Evolutionary conservation across 2,888 invertebrate species (phyloP).

Genomic region (Metopia argyrocephala): DNA sequence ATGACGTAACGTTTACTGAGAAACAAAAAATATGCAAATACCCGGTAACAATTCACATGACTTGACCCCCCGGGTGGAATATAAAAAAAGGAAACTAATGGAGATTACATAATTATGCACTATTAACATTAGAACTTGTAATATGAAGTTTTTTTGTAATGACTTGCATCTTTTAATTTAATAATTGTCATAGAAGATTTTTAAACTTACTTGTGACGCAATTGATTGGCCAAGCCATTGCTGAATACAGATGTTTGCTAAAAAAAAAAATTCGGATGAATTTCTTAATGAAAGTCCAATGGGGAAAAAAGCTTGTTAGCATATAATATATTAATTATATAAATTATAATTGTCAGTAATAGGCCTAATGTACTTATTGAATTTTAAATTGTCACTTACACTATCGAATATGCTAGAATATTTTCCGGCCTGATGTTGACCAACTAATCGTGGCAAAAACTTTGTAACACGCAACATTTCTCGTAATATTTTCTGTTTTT

Average conservation of each 20-base stretch:
- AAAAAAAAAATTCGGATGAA: conserved; percentile 56
- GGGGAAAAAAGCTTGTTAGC: background rate
- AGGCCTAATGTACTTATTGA: background rate
- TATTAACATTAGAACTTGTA: no score
- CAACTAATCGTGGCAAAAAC: conserved; percentile 72
- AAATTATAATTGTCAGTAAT: background rate
- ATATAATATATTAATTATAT: background rate
- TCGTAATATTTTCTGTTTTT: conserved; percentile 18
- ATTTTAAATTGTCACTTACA: conserved; percentile 69
- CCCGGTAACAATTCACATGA: conserved; percentile 34
- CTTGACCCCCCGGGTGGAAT: conserved; percentile 48
- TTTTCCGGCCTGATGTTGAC: conserved; percentile 70
- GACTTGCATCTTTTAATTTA: conserved; percentile 13
- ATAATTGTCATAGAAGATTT: conserved; percentile 18
- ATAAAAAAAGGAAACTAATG: background rate
- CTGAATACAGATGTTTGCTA: conserved; percentile 69
- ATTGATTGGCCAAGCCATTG: conserved; percentile 72
- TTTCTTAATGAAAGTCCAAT: conserved; percentile 6
- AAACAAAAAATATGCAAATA: background rate
- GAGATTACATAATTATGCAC: background rate
- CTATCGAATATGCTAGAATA: conserved; percentile 75
- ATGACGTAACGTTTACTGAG: conserved; percentile 45
- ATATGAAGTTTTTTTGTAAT: no score
- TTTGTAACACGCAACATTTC: conserved; percentile 75
- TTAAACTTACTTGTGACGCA: conserved; percentile 75